Base-by-base conservation (phyloP, 2,888 invertebrate species). In the Hetaerina titia region DNA sequence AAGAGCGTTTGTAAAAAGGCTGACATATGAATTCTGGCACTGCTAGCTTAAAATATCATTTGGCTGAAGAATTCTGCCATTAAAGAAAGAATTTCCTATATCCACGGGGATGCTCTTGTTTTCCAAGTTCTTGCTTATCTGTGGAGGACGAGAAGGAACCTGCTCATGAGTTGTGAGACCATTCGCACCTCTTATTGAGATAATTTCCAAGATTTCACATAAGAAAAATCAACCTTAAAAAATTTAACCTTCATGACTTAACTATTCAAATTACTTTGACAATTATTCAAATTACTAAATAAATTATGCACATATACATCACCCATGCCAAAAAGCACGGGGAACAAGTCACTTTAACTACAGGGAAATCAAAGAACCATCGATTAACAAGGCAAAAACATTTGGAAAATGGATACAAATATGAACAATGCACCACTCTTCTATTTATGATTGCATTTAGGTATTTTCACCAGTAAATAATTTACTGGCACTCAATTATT, bases 141-240 rank as follows among this genome's bases (percentile, higher is more conserved):
- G 92, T 92, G 92, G 92, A 92, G 92, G 92, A 92, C 69, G 92
- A 92, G 92, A 92, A 64, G 92, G 92, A 69, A 92, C 92, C 92
- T 92, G 74, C 92, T 92, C 64, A 92, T 92, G 92, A 92, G 92
- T 92, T 92, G 92, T 92, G 92, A 92, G 92, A 92, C 92, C 92
- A 69, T 64, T 64, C 92, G 69, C 92, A 74, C 92, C 69, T 31
- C 81, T 81, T 15, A 81, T 31, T 31, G 81, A 31, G 81, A 13
- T 11, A 2, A 81, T 81, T 81, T 31, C 11, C 81, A 81, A 81
- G 25, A 81, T 81, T 81, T 25, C 6, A 81, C 4, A 31, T 31
- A 81, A 31, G n/a, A 69, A 69, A 81, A 81, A 31, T 31, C 31
- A 31, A 31, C 31, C 31, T 31, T 31, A 81, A 81, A 81, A 15